phyloP scores from a whole-genome alignment of 2,113 vertebrate genomes.

The Panurus biarmicus region DNA sequence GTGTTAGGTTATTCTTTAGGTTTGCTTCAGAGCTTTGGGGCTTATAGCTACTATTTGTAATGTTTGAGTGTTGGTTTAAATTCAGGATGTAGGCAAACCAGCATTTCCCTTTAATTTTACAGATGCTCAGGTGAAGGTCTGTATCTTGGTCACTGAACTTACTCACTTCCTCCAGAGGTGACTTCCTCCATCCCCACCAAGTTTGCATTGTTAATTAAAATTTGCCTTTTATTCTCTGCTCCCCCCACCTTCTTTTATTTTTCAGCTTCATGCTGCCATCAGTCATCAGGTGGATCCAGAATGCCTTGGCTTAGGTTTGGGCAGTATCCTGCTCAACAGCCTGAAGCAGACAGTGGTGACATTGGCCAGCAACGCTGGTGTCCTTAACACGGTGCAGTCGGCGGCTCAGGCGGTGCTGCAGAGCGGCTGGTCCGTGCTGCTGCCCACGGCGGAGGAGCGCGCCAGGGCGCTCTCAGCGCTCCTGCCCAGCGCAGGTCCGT shows the following conservation, averaged over 20 bases:
- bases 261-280: conserved; percentile 92
- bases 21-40: not conserved
- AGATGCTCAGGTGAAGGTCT: not conserved
- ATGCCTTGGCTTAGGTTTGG: conserved; percentile 88
- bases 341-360: conserved; percentile 95
- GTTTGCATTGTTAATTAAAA: not conserved
- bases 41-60: not conserved
- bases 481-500: conserved; percentile 91
- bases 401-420: conserved; percentile 94
- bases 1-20: not conserved
- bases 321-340: conserved; percentile 89
- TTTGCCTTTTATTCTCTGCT: not conserved
- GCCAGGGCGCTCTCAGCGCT: conserved; percentile 91
- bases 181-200: no score
- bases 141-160: not conserved
- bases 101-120: not conserved
- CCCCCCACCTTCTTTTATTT: fast-evolving
- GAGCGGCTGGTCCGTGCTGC: conserved; percentile 93
- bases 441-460: conserved; percentile 93
- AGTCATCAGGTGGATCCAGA: conserved; percentile 96
- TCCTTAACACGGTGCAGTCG: conserved; percentile 88
- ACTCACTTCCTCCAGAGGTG: not conserved
- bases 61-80: not conserved
- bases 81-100: not conserved
- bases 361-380: conserved; percentile 90